Evolutionary conservation across 2,888 invertebrate genomes (phyloP).

Genomic region (Dolichomitus sp.): DNA sequence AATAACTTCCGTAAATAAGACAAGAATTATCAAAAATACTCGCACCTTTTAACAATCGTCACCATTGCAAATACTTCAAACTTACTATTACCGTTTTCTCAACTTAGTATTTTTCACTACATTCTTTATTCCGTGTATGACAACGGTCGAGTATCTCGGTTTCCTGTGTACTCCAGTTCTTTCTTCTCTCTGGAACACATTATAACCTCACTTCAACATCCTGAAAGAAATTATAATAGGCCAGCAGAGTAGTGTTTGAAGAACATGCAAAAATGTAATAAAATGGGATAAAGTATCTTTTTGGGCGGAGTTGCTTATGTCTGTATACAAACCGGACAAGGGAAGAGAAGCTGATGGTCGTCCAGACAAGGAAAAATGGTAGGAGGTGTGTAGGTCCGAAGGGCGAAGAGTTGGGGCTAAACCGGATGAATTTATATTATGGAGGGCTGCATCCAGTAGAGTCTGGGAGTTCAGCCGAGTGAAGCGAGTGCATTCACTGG

Average conservation of each 20-base stretch:
- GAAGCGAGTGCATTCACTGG: slow-evolving; percentile 78
- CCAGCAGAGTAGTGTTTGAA: neutral
- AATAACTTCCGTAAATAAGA: no score
- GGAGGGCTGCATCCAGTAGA: slow-evolving; percentile 47
- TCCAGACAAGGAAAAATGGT: slow-evolving; percentile 1
- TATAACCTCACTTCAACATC: neutral
- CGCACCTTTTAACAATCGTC: no score
- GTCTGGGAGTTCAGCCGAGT: slow-evolving; percentile 51
- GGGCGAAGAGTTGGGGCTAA: slow-evolving; percentile 13
- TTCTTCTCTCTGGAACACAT: neutral
- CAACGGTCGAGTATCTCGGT: neutral
- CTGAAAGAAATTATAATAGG: neutral
- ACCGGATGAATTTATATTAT: slow-evolving; percentile 65
- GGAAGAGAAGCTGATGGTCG: neutral
- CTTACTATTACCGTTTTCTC: no score
- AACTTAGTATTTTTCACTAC: no score
- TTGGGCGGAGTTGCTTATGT: neutral
- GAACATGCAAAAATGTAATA: neutral
- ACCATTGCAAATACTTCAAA: no score
- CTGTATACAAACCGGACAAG: neutral
- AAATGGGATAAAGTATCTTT: neutral
- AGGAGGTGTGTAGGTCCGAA: neutral
- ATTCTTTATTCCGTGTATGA: neutral
- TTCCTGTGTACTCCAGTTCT: neutral
- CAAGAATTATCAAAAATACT: no score